Evolutionary conservation across 1,140 invertebrate genomes (phyloP).

Genomic region (Monochamus saltuarius): DNA sequence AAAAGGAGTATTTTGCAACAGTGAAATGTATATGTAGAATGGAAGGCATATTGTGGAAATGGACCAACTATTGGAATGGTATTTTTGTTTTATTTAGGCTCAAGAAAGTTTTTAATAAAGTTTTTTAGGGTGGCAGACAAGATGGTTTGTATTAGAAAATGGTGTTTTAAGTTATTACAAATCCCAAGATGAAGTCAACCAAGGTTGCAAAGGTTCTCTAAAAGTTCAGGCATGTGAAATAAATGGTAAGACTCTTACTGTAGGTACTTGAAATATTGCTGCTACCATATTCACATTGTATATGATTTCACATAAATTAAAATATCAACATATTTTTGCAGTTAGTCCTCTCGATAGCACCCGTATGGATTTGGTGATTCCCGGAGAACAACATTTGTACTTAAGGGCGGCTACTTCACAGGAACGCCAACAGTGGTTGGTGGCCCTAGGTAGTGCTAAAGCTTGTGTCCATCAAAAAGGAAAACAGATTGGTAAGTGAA

Average conservation of each 20-base stretch:
- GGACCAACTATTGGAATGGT: slow-evolving; percentile 85
- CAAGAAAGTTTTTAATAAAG: slow-evolving; percentile 15
- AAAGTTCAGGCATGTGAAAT: slow-evolving; percentile 83
- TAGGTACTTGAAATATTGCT: neutral
- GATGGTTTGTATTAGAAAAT: slow-evolving; percentile 82
- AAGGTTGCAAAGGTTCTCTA: slow-evolving; percentile 82
- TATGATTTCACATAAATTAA: slow-evolving; percentile 2
- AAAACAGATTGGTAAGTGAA: slow-evolving; percentile 51
- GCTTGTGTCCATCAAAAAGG: slow-evolving; percentile 62
- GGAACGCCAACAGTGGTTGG: slow-evolving; percentile 78
- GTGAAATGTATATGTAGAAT: slow-evolving; percentile 48
- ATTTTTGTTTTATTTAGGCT: slow-evolving; percentile 26
- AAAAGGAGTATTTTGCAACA: too few species aligned
- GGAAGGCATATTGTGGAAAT: slow-evolving; percentile 78
- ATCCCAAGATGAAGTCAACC: slow-evolving; percentile 78
- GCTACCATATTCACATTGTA: neutral
- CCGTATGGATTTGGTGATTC: slow-evolving; percentile 75
- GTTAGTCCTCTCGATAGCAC: slow-evolving; percentile 72
- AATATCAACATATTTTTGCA: slow-evolving; percentile 49
- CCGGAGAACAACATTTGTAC: slow-evolving; percentile 80
- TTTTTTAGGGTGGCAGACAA: slow-evolving; percentile 76
- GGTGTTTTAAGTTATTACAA: slow-evolving; percentile 81
- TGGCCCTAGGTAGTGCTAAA: slow-evolving; percentile 78
- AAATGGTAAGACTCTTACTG: slow-evolving; percentile 58
- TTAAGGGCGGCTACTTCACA: slow-evolving; percentile 71